phyloP scores from a whole-genome alignment of 2,888 invertebrate species.

The Erebia aethiops region DNA sequence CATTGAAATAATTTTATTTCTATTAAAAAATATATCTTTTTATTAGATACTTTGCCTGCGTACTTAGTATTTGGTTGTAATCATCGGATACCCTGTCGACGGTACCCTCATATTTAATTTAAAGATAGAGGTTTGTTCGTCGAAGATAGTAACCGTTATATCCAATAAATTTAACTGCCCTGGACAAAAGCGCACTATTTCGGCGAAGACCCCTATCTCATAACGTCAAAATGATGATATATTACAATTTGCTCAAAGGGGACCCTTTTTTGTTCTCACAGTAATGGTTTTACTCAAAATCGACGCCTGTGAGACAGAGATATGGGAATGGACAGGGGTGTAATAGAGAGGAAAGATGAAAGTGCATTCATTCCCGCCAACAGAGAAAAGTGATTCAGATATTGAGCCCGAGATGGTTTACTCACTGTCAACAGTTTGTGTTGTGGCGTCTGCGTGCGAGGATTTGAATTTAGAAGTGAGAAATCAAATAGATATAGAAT shows the following conservation, averaged over 20 bases:
- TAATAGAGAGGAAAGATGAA: slow-evolving; percentile 53
- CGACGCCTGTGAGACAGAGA: slow-evolving; percentile 53
- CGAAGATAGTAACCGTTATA: slow-evolving; percentile 64
- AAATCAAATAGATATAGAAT: slow-evolving; percentile 6
- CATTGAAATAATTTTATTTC: too few relatives aligned
- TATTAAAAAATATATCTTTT: too few relatives aligned
- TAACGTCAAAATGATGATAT: slow-evolving; percentile 81
- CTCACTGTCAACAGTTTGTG: slow-evolving; percentile 74
- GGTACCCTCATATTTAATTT: slow-evolving; percentile 1
- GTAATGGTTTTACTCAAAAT: slow-evolving; percentile 81
- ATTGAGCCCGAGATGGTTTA: slow-evolving; percentile 66
- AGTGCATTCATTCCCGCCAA: slow-evolving; percentile 74
- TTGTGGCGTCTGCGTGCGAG: slow-evolving; percentile 59
- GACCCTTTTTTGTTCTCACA: slow-evolving; percentile 81
- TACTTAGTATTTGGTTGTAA: too few relatives aligned
- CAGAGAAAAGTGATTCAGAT: slow-evolving; percentile 71
- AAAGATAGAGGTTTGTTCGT: slow-evolving; percentile 30
- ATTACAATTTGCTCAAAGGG: slow-evolving; percentile 81
- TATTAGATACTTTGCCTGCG: too few relatives aligned
- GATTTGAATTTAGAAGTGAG: slow-evolving; percentile 34
- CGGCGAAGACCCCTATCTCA: slow-evolving; percentile 68
- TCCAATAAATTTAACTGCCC: slow-evolving; percentile 71
- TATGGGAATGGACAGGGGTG: slow-evolving; percentile 39
- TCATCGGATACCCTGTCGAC: neutral
- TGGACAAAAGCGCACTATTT: slow-evolving; percentile 68